Percentiles rank a stretch among this genome's conserved stretches.
Conservation (phyloP, 2,797 vertebrate species). For the Clarias laeviceps region DNA sequence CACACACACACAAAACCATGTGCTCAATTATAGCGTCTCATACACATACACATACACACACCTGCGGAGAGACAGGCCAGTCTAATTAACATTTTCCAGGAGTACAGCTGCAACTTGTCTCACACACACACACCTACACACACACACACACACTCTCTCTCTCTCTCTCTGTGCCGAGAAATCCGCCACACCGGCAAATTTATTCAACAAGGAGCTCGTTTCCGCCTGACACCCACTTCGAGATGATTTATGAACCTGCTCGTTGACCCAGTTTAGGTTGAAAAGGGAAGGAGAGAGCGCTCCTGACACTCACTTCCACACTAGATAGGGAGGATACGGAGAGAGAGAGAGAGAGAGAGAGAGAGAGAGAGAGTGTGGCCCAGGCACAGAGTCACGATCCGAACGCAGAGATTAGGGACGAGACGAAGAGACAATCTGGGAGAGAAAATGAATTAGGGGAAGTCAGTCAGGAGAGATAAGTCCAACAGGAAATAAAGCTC, state of each 20-base stretch:
- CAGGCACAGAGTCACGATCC: neutral
- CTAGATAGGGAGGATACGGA: neutral
- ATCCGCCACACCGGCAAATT: slow-evolving; percentile 69
- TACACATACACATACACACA: slow-evolving; percentile 47
- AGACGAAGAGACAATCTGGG: slow-evolving; percentile 13
- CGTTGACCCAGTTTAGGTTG: slow-evolving; percentile 79
- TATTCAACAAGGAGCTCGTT: slow-evolving; percentile 70
- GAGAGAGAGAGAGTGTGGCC: neutral
- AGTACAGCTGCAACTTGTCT: slow-evolving; percentile 70
- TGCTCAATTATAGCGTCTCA: neutral
- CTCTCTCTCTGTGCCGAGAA: slow-evolving; percentile 51
- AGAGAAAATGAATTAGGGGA: neutral
- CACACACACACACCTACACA: slow-evolving; percentile 49
- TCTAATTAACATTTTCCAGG: slow-evolving; percentile 74
- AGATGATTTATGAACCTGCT: slow-evolving; percentile 80
- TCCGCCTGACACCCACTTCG: slow-evolving; percentile 74
- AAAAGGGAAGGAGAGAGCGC: slow-evolving; percentile 52
- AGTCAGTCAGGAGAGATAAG: neutral
- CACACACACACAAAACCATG: slow-evolving; percentile 48
- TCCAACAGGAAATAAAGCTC: neutral
- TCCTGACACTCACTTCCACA: slow-evolving; percentile 8
- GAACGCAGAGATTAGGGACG: slow-evolving; percentile 52
- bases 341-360: too few relatives aligned
- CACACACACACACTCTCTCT: slow-evolving; percentile 53
- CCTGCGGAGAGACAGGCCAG: slow-evolving; percentile 63